These are phyloP conservation scores for Melikaiella ostensackeni DNA, from an alignment of 2,888 invertebrate genomes.

Conservation along the genomic window DNA sequence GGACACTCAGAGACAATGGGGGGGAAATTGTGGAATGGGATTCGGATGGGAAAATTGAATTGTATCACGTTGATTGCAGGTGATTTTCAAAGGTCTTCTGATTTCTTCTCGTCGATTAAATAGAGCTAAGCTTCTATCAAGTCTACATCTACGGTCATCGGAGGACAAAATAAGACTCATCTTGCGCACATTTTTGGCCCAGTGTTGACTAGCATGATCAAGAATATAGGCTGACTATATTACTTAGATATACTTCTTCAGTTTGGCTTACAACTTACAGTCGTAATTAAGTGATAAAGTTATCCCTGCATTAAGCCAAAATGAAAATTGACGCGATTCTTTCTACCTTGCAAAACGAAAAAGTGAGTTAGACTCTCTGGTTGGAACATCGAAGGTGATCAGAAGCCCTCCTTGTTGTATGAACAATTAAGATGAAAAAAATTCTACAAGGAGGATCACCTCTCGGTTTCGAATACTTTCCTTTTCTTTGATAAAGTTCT, in stretches of 20 bases:
- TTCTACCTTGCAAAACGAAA: neutral
- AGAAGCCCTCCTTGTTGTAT: neutral
- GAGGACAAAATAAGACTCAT: conserved; percentile 7
- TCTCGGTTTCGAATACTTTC: neutral
- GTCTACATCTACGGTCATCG: conserved; percentile 1
- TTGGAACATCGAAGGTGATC: neutral
- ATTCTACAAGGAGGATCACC: neutral
- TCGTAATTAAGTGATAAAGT: neutral
- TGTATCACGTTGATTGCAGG: conserved; percentile 58
- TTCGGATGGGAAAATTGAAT: conserved; percentile 45
- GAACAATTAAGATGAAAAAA: neutral
- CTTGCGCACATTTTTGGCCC: conserved; percentile 3
- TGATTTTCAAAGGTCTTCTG: conserved; percentile 41
- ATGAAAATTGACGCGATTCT: neutral
- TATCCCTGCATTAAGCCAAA: conserved; percentile 17
- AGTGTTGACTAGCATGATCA: conserved; percentile 14
- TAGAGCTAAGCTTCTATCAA: conserved; percentile 3
- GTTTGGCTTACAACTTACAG: conserved; percentile 3
- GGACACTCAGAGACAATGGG: conserved; percentile 22
- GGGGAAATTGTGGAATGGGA: conserved; percentile 10
- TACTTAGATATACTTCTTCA: neutral
- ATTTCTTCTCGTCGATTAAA: neutral
- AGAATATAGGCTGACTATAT: conserved; percentile 6
- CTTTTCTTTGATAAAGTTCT: neutral
- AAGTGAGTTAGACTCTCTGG: neutral